phyloP scores from a whole-genome alignment of 2,113 vertebrate species.

The Numenius arquata region DNA sequence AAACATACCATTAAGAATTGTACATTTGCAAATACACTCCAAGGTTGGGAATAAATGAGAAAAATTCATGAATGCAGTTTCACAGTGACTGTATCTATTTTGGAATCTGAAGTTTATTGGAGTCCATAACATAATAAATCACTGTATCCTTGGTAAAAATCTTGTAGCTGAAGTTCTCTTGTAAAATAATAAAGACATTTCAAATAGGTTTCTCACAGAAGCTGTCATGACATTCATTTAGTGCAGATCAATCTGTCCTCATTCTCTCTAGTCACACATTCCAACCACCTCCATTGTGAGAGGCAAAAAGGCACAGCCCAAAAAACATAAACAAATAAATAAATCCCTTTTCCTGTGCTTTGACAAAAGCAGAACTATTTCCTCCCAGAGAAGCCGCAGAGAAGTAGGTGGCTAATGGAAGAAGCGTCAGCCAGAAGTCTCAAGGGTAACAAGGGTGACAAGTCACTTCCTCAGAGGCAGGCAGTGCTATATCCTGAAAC shows the following conservation, averaged over 20 bases:
- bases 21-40: neutral
- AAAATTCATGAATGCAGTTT: neutral
- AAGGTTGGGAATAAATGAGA: neutral
- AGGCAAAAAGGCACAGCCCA: neutral
- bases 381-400: neutral
- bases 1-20: neutral
- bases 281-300: neutral
- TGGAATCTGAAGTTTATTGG: neutral
- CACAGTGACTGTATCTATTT: neutral
- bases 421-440: neutral
- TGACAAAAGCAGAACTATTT: conserved; percentile 25
- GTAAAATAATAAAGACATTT: conserved; percentile 6
- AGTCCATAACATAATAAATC: neutral
- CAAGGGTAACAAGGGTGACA: neutral
- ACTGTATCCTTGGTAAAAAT: neutral
- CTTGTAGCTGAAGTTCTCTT: neutral
- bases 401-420: conserved; percentile 24
- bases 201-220: conserved; percentile 1
- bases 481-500: neutral
- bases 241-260: neutral
- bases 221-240: neutral
- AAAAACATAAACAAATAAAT: conserved; percentile 44
- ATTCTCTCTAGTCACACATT: neutral
- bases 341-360: conserved; percentile 1
- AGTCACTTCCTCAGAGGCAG: neutral